phyloP scores from a whole-genome alignment of 2,888 invertebrate genomes.

The Allolobophora icterica region DNA sequence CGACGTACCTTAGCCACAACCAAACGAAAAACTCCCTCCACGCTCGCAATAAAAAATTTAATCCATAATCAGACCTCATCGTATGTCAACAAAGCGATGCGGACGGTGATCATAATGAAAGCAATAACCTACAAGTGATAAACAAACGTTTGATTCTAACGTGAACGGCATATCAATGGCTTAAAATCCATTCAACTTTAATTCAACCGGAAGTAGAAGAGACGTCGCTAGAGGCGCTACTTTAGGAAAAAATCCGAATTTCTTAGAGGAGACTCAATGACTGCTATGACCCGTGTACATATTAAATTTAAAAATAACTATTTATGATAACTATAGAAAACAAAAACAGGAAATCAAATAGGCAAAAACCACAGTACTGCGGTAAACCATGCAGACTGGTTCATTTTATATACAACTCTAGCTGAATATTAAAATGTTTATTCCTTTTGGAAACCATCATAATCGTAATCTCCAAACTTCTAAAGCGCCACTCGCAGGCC shows the following conservation, averaged over 20 bases:
- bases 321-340: too few relatives aligned
- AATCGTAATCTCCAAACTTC: too few relatives aligned
- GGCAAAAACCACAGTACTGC: too few relatives aligned
- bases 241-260: not conserved
- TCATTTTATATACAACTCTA: too few relatives aligned
- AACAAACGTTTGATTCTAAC: conserved; percentile 3
- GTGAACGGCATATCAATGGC: not conserved
- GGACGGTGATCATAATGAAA: not conserved
- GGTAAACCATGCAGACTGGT: too few relatives aligned
- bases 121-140: not conserved
- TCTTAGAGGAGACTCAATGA: too few relatives aligned
- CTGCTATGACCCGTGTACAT: too few relatives aligned
- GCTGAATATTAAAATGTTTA: too few relatives aligned
- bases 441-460: too few relatives aligned
- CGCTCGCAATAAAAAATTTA: not conserved
- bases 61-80: not conserved
- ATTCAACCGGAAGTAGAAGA: not conserved
- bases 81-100: not conserved
- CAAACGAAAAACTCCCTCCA: not conserved
- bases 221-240: conserved; percentile 9
- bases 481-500: too few relatives aligned
- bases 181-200: not conserved
- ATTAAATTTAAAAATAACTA: too few relatives aligned
- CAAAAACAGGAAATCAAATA: too few relatives aligned
- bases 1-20: not conserved